Percentiles rank a stretch among this genome's conserved stretches.
These are phyloP conservation scores for Chiroxiphia lanceolata DNA, from an alignment of 2,797 vertebrate genomes.

Conservation along the genomic window DNA sequence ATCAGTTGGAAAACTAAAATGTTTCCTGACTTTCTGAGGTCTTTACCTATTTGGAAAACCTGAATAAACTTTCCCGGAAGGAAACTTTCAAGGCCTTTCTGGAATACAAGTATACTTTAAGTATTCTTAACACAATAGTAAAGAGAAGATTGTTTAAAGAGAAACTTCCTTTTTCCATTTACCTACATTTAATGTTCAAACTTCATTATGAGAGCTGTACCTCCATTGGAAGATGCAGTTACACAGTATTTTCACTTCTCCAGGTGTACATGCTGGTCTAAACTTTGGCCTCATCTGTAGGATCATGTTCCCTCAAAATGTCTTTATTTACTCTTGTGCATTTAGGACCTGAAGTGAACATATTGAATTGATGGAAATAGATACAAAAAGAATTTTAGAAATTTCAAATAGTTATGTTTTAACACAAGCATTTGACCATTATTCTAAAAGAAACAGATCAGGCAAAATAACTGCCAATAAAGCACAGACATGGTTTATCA, in stretches of 20 bases:
- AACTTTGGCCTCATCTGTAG: neutral
- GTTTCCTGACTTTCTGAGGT: neutral
- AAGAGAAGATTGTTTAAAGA: neutral
- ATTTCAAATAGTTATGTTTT: neutral
- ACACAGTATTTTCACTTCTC: neutral
- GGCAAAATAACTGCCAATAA: neutral
- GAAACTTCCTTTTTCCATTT: neutral
- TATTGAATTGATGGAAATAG: neutral
- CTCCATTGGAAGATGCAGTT: neutral
- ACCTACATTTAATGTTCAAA: neutral
- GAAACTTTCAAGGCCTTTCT: neutral
- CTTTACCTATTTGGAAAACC: neutral
- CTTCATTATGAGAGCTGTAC: neutral
- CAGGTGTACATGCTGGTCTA: neutral
- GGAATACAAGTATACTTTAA: neutral
- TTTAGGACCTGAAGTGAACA: neutral
- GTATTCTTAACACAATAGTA: neutral
- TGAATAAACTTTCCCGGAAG: neutral
- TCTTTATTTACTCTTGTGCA: neutral
- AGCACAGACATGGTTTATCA: neutral
- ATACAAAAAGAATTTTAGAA: neutral
- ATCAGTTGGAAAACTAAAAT: neutral
- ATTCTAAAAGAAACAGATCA: neutral
- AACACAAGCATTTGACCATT: neutral
- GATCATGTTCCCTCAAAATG: neutral